Percentiles rank a stretch among this genome's conserved stretches.
phyloP scores from a whole-genome alignment of 2,888 invertebrate species.

The Rutpela maculata region DNA sequence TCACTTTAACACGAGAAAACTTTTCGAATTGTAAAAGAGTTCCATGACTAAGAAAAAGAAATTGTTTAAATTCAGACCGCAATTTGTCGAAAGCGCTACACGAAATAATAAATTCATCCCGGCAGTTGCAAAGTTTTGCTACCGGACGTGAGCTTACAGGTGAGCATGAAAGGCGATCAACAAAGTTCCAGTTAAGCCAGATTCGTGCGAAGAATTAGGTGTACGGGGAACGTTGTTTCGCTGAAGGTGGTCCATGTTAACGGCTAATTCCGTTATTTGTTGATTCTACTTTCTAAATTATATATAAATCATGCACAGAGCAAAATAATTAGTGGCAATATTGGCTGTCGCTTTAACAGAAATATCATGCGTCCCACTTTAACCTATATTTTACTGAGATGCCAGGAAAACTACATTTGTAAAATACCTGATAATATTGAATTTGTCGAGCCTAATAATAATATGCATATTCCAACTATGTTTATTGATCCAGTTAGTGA shows the following conservation, averaged over 20 bases:
- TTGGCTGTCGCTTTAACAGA: not conserved
- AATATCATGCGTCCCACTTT: no score
- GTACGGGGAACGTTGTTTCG: not conserved
- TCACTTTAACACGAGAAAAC: constrained; percentile 7
- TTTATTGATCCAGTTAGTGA: no score
- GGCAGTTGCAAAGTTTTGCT: constrained; percentile 30
- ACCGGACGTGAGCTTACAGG: constrained; percentile 37
- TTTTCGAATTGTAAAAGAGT: not conserved
- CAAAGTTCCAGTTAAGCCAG: constrained; percentile 31
- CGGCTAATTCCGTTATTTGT: constrained; percentile 2
- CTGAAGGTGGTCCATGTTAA: not conserved
- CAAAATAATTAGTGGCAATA: not conserved
- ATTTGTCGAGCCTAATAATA: no score
- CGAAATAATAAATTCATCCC: constrained; percentile 40
- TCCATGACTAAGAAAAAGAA: not conserved
- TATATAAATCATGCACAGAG: not conserved
- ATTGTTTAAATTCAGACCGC: constrained; percentile 21
- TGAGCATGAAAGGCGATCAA: constrained; percentile 40
- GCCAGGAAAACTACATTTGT: no score
- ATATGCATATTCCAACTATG: no score
- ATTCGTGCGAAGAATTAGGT: constrained; percentile 35
- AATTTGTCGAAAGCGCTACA: constrained; percentile 31
- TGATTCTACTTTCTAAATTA: not conserved
- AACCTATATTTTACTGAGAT: no score
- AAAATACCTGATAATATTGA: no score